Evolutionary conservation across 2,113 vertebrate species (phyloP), one percentile per base, ranked within the genome.

Genomic region (Silurus glanis): DNA sequence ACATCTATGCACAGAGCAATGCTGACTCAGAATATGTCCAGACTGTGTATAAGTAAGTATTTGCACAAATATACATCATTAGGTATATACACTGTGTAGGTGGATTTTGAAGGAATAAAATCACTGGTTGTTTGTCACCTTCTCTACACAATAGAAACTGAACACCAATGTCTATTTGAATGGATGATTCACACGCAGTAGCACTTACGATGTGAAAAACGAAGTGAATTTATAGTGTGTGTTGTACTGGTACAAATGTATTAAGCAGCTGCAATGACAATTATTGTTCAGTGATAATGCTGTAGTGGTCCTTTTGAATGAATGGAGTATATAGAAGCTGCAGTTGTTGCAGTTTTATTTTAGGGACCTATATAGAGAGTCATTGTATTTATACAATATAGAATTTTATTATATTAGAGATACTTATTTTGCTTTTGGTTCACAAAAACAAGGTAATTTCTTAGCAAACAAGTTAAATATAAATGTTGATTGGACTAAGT

Each of bases 1-100:
- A 91, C 51, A 89, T 96, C 21, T 88, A 89, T 81, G 95, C 95
- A 58, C 96, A 96, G 49, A 93, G 74, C 14, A 94, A 95, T 83
- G 89, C 85, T 17, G 95, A 96, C 81, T 96, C 95, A 0, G 92
- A 95, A 37, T 96, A 96, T 84, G 92, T 96, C 49, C 92, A 66
- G 59, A 92, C 94, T 81, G 91, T 96, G 78, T 95, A 93, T 76
- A 95, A 93, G 95, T 96, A 92, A 92, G 91, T 92, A 61, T 80
- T 51, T 28, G 7, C 9, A 49, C 45, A 19, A 19, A 23, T 58
- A 80, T 19, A 19, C 5, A 75, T 75, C 1, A 47, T 12, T 51
- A 1, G 4, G 47, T 21, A 49, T 5, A 23, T 51, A 45, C 17
- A 47, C 17, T 72, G 21, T 47, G 37, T 74, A 74, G 37, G 7